These are phyloP conservation scores for Melikaiella ostensackeni DNA, from an alignment of 2,888 invertebrate species.

Conservation along the genomic window DNA sequence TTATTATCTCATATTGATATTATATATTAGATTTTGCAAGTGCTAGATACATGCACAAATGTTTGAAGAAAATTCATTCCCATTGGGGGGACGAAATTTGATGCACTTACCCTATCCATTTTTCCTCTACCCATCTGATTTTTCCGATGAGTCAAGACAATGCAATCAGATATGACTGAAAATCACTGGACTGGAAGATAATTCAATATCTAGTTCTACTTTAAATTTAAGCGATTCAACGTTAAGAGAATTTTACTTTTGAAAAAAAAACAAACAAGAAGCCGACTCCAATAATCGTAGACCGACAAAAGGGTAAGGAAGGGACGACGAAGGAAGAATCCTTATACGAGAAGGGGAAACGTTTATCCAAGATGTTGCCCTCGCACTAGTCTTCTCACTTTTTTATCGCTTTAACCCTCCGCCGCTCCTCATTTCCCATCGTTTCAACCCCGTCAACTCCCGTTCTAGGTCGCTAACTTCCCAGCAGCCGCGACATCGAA, in stretches of 20 bases:
- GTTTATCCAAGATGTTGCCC: conserved; percentile 42
- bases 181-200: neutral
- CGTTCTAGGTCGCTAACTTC: conserved; percentile 43
- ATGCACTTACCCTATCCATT: too few species aligned
- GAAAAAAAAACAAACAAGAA: neutral
- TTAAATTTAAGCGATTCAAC: neutral
- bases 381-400: conserved; percentile 40
- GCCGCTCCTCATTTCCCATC: conserved; percentile 47
- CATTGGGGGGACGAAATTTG: too few species aligned
- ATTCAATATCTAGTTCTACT: too few species aligned
- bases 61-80: too few species aligned
- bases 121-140: neutral
- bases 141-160: neutral
- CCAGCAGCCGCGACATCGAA: conserved; percentile 15
- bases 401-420: conserved; percentile 59
- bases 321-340: neutral
- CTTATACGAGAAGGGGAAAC: neutral
- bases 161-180: neutral
- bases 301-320: neutral
- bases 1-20: too few species aligned
- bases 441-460: conserved; percentile 40
- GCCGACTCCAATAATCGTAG: neutral
- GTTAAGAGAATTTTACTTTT: neutral
- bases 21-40: too few species aligned
- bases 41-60: too few species aligned